These are phyloP conservation scores for Tupiocoris notatus DNA, from an alignment of 2,888 invertebrate species.

Conservation along the genomic window DNA sequence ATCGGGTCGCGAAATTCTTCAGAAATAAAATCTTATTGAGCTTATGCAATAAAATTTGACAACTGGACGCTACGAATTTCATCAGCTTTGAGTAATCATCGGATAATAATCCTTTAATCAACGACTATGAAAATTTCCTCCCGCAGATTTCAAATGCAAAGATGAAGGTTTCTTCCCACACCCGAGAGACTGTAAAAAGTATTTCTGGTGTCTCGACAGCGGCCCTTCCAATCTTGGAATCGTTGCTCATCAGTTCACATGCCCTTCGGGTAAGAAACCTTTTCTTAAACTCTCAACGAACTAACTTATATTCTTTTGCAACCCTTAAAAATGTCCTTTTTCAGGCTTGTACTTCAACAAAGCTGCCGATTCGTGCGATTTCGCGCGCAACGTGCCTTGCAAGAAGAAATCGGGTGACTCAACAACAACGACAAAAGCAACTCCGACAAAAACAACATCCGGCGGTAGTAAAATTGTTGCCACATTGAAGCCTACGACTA, in stretches of 20 bases:
- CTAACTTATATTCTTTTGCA: constrained; percentile 1
- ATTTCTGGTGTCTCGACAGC: constrained; percentile 90
- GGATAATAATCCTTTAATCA: too few relatives aligned
- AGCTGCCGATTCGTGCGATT: constrained; percentile 88
- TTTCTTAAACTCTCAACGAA: background rate
- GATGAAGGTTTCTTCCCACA: constrained; percentile 92
- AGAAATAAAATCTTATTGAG: too few relatives aligned
- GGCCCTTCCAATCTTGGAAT: constrained; percentile 86
- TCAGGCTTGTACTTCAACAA: constrained; percentile 86
- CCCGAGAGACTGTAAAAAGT: constrained; percentile 89
- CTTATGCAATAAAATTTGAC: too few relatives aligned
- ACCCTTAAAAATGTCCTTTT: constrained; percentile 33
- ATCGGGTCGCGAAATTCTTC: too few relatives aligned
- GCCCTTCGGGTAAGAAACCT: constrained; percentile 76
- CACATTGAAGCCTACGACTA: constrained; percentile 53
- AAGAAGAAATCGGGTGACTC: constrained; percentile 62
- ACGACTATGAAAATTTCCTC: too few relatives aligned
- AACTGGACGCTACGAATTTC: too few relatives aligned
- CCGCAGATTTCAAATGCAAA: constrained; percentile 80
- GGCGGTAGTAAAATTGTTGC: constrained; percentile 52
- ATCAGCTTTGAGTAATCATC: too few relatives aligned
- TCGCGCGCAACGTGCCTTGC: constrained; percentile 81
- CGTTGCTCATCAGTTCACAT: constrained; percentile 89
- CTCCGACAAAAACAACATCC: constrained; percentile 57
- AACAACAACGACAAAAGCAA: constrained; percentile 57